Evolutionary conservation across 53 echinoderm and acorn worm species (phyloP).

Genomic region (Henricia sp.): DNA sequence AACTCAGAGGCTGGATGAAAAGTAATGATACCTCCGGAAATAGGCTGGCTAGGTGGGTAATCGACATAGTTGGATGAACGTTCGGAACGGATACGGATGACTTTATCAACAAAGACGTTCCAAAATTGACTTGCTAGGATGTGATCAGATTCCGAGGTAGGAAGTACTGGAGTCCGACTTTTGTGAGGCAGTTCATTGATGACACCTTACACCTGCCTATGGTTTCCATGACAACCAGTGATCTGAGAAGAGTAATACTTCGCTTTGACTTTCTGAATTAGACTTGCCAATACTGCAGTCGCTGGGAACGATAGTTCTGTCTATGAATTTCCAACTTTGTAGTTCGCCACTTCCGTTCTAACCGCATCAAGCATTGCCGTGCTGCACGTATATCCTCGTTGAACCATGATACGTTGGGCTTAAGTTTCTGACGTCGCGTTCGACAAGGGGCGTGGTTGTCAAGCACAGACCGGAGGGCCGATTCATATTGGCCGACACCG

Average conservation of each 20-base stretch:
- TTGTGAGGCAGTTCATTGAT: neutral
- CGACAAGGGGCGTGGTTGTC: neutral
- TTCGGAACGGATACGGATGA: neutral
- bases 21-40: neutral
- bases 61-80: neutral
- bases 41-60: neutral
- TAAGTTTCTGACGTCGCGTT: neutral
- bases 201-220: neutral
- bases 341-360: neutral
- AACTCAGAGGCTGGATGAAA: neutral
- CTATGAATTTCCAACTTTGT: neutral
- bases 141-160: neutral
- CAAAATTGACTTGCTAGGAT: neutral
- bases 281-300: neutral
- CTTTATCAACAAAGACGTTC: neutral
- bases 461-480: neutral
- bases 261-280: neutral
- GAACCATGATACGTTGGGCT: neutral
- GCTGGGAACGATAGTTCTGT: neutral
- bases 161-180: neutral
- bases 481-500: neutral
- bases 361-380: neutral
- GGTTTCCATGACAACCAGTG: neutral
- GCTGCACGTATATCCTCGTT: conserved; percentile 10
- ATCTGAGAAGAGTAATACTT: neutral